Evolutionary conservation across 2,888 invertebrate genomes (phyloP).

Genomic region (Sarcophaga subvicina): DNA sequence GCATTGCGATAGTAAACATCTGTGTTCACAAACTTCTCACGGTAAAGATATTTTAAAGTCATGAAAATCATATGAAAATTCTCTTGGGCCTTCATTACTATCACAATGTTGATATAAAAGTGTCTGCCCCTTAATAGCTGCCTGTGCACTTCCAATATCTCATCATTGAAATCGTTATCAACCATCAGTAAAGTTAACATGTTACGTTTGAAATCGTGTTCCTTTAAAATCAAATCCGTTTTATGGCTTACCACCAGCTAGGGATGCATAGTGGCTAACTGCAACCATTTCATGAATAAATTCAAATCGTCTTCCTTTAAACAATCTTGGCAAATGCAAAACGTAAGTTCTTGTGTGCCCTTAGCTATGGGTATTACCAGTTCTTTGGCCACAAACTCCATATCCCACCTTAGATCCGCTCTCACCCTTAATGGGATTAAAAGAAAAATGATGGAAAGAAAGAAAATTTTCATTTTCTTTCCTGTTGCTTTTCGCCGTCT

Average conservation of each 20-base stretch:
- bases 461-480: neutral
- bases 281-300: conserved; percentile 41
- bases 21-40: conserved; percentile 47
- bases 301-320: conserved; percentile 24
- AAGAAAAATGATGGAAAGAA: too few relatives aligned
- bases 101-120: conserved; percentile 40
- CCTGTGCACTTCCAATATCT: conserved; percentile 24
- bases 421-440: too few relatives aligned
- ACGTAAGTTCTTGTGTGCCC: conserved; percentile 33
- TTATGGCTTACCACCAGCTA: conserved; percentile 42
- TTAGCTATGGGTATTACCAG: conserved; percentile 49
- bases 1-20: conserved; percentile 56
- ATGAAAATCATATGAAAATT: conserved; percentile 15
- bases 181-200: conserved; percentile 34
- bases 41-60: conserved; percentile 31
- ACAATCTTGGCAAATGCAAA: conserved; percentile 43
- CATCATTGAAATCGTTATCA: neutral
- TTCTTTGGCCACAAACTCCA: conserved; percentile 36
- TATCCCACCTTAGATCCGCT: conserved; percentile 13
- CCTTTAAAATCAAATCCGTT: neutral
- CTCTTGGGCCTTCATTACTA: conserved; percentile 32
- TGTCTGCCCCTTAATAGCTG: conserved; percentile 31
- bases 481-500: neutral
- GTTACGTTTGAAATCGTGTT: conserved; percentile 40
- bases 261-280: conserved; percentile 34